Evolutionary conservation across 2,797 vertebrate genomes (phyloP), one percentile per base, ranked within the genome.

Genomic region (Rhinophrynus dorsalis): DNA sequence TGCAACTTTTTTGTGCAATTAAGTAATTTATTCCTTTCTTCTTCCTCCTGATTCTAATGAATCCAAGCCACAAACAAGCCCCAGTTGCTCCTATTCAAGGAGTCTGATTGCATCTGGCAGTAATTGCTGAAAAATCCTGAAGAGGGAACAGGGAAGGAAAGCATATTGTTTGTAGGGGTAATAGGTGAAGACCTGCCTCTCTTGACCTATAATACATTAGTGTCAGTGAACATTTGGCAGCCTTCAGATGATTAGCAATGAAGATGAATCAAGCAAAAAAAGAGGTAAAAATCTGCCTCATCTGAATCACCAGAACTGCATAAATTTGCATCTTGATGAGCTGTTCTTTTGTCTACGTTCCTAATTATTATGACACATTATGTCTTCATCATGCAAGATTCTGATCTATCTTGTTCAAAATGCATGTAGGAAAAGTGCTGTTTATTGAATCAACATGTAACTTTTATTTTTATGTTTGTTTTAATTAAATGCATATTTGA

Each of bases 21-120:
- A 97, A 96, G 94, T 96, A 95, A 97, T 98, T 98, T 96, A 96
- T 96, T 96, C 95, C 94, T 96, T 96, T 98, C 94, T 97, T 98
- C 90, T 83, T 92, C 92, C 92, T 92, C 90, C 92, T 91, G 89
- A 90, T 96, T 94, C 94, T 96, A 96, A 98, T 96, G 94, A 96
- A 95, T 91, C 92, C 74, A 91, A 94, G 94, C 92, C 94, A 94
- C 95, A 98, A 98, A 96, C 95, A 97, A 95, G 94, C 93, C 92
- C 92, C 86, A 91, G 94, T 95, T 93, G 92, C 92, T 95, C 92
- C 94, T 93, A 95, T 95, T 97, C 94, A 98, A 94, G 94, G 90
- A 93, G 90, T 89, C 89, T 96, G 96, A 97, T 94, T 94, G 92
- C 93, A 92, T 93, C 96, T 98, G 95, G 94, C 92, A 93, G 91